phyloP scores from a whole-genome alignment of 2,113 vertebrate species.

The Elachura formosa region DNA sequence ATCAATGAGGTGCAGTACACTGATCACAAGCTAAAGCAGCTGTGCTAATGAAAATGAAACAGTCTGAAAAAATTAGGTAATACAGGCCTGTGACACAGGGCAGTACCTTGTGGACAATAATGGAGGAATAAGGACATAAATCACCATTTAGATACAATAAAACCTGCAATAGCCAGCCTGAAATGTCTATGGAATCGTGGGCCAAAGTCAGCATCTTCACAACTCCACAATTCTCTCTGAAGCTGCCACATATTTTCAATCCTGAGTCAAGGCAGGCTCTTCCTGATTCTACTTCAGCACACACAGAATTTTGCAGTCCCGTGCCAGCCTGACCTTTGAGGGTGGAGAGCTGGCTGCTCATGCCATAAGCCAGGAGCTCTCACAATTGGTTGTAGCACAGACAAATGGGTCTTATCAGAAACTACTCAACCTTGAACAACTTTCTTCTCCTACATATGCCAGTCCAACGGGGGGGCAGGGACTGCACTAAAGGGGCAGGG shows the following conservation, averaged over 20 bases:
- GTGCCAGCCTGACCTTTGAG: not conserved
- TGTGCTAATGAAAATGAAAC: slow-evolving; percentile 88
- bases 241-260: not conserved
- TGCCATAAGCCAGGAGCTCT: not conserved
- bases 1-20: slow-evolving; percentile 88
- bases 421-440: slow-evolving; percentile 29
- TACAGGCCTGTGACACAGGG: slow-evolving; percentile 63
- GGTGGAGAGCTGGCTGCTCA: not conserved
- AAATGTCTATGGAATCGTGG: not conserved
- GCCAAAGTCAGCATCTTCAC: not conserved
- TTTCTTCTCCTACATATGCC: not conserved
- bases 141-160: slow-evolving; percentile 68
- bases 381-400: not conserved
- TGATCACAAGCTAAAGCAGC: slow-evolving; percentile 90
- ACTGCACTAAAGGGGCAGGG: not conserved
- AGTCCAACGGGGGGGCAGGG: not conserved
- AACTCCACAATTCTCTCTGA: not conserved
- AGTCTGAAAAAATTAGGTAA: slow-evolving; percentile 72
- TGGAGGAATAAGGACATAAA: slow-evolving; percentile 72
- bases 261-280: not conserved
- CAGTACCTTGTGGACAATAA: slow-evolving; percentile 67
- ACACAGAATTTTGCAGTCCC: not conserved
- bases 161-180: slow-evolving; percentile 11
- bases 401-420: slow-evolving; percentile 49
- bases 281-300: not conserved